Evolutionary conservation across 2,888 invertebrate genomes (phyloP), one percentile per base, ranked within the genome.

Genomic region (Pheosia tremula): DNA sequence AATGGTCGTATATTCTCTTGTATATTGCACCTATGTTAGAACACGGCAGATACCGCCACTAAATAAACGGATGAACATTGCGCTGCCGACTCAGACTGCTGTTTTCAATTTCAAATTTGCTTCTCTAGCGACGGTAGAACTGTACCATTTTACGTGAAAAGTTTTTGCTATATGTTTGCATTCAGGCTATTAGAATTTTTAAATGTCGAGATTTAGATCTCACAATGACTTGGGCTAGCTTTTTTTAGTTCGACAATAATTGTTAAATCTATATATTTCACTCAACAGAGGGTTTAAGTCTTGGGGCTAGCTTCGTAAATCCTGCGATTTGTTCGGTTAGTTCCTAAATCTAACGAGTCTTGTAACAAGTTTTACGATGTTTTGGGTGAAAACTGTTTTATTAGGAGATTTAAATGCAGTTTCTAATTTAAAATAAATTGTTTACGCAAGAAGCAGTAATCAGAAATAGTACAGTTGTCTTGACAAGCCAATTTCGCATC

Each of bases 81-180:
- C 24, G 24, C 80, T 81, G 75, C 77, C 78, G 74, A 76, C 75
- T 79, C 81, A 82, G 74, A 85, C 86, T 86, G 81, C 87, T 89
- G 85, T 88, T 90, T 91, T 89, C 88, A 89, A 90, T 90, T 90
- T 89, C 84, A 88, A 88, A 88, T 90, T 89, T 87, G 82, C 84
- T 83, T 82, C 82, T 80, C 82, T 81, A 83, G 84, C 82, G 85
- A 87, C 86, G 85, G 85, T 84, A 83, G 83, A 84, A 86, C 85
- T 84, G 85, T 81, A 82, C 81, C 76, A 82, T 86, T 87, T 86
- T 84, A 83, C 84, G 83, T 82, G 77, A 70, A 86, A 85, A 83
- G 68, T 83, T 87, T 84, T 83, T 84, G 78, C 77, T 72, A 78
- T 74, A 74, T 76, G 76, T 77, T 71, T 83, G 83, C 82, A 83